These are phyloP conservation scores for Chelon auratus DNA, from an alignment of 2,797 vertebrate genomes.

Conservation along the genomic window DNA sequence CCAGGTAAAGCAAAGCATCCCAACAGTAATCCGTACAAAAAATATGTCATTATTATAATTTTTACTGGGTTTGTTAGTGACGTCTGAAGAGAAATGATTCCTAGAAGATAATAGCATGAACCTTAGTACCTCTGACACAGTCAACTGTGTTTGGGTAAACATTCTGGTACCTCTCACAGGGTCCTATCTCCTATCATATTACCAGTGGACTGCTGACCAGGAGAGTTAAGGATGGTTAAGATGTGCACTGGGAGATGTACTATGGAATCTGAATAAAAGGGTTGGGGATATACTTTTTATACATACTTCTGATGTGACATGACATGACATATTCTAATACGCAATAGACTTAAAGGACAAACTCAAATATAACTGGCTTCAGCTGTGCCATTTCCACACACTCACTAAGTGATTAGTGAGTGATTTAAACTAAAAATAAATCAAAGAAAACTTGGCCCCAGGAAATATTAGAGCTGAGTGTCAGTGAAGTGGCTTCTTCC, in stretches of 20 bases:
- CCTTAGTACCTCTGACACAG: conserved; percentile 64
- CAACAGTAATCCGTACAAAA: conserved; percentile 61
- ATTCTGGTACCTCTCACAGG: conserved; percentile 68
- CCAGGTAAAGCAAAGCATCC: conserved; percentile 72
- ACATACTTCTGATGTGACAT: too few relatives aligned
- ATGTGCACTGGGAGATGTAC: neutral
- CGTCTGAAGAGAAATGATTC: conserved; percentile 46
- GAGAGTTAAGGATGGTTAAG: neutral
- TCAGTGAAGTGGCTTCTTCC: conserved; percentile 45
- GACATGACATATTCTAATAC: too few relatives aligned
- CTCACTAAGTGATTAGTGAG: too few relatives aligned
- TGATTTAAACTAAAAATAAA: conserved; percentile 28
- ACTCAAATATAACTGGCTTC: conserved; percentile 17
- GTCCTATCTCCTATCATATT: conserved; percentile 82
- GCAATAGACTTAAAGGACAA: conserved; percentile 6
- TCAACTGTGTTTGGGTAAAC: conserved; percentile 71
- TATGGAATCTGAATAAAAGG: too few relatives aligned
- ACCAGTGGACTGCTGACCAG: conserved; percentile 46
- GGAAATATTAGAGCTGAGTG: conserved; percentile 46
- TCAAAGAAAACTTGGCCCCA: conserved; percentile 31
- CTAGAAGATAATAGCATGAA: conserved; percentile 51
- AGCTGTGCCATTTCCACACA: neutral
- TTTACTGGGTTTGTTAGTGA: conserved; percentile 6
- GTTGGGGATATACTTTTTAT: too few relatives aligned
- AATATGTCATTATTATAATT: conserved; percentile 60